Base-by-base conservation (phyloP, 2,113 vertebrate genomes). In the Neodon shergylaensis region DNA sequence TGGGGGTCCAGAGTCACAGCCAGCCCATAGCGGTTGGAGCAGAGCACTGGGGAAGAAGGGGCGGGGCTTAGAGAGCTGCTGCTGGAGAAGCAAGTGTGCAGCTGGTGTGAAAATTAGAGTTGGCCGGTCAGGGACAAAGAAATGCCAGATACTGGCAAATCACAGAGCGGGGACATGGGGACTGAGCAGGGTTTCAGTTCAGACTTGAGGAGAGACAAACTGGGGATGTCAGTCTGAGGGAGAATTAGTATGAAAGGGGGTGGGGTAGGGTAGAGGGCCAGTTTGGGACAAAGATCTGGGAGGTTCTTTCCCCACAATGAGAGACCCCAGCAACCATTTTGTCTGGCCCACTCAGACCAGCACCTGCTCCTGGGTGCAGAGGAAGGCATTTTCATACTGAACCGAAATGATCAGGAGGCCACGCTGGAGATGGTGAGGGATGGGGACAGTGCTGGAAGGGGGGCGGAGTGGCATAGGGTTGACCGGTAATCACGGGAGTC, bases 311-410 rank as follows among this genome's bases (percentile, higher is more conserved):
- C 5, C 39, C 44, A 78, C 7, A 65, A 28, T 54, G 12, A 61
- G 28, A 16, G 65, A 24, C 47, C 21, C 70, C 22, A 81, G 24
- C 12, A 4, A 54, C 70, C 24, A 49, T 2, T 0, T 17, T 47
- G 13, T 86, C 77, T 87, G 83, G 28, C 22, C 49, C 49, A 33
- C 54, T 28, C 96, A 99, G 99, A 99, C 74, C 98, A 98, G 44
- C 98, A 99, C 92, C 97, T 99, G 94, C 99, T 99, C 91, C 98
- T 99, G 92, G 99, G 99, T 7, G 98, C 99, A 0, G 99, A 99
- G 63, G 99, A 99, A 89, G 99, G 99, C 1, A 99, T 99, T 94
- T 99, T 99, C 97, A 99, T 98, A 76, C 94, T 99, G 94, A 99
- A 99, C 97, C 98, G 99, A 63, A 99, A 97, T 28, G 98, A 99